These are phyloP conservation scores for Ia io DNA, from an alignment of 2,113 vertebrate genomes.

Conservation along the genomic window DNA sequence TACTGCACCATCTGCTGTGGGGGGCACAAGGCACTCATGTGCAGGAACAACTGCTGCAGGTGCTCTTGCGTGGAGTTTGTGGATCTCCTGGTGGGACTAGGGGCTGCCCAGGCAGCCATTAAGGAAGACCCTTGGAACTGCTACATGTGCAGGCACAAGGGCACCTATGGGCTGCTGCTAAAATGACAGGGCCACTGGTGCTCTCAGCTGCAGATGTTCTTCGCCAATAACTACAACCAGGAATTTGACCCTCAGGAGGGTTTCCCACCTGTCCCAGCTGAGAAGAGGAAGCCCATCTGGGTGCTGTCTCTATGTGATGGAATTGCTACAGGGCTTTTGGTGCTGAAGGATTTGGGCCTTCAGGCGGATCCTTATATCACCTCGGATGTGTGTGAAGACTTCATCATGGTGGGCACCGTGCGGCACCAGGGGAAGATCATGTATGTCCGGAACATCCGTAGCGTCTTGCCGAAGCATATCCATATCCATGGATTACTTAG, in stretches of 20 bases:
- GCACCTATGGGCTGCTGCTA: slow-evolving; percentile 89
- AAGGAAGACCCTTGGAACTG: slow-evolving; percentile 99
- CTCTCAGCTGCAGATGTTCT: slow-evolving; percentile 95
- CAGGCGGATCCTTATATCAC: slow-evolving; percentile 95
- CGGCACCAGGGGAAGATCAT: slow-evolving; percentile 97
- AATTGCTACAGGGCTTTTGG: slow-evolving; percentile 97
- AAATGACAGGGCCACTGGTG: slow-evolving; percentile 91
- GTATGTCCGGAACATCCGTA: slow-evolving; percentile 96
- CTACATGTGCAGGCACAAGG: slow-evolving; percentile 89
- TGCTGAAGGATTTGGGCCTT: slow-evolving; percentile 96
- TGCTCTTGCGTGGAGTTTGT: slow-evolving; percentile 98
- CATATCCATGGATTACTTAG: too few species aligned
- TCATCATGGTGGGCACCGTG: slow-evolving; percentile 96
- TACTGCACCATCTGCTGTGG: slow-evolving; percentile 96
- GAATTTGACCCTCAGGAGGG: slow-evolving; percentile 96
- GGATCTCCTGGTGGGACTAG: slow-evolving; percentile 94
- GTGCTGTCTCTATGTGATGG: slow-evolving; percentile 80
- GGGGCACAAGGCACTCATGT: slow-evolving; percentile 90
- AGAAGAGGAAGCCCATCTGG: slow-evolving; percentile 92
- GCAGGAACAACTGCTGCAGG: slow-evolving; percentile 98
- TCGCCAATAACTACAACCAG: slow-evolving; percentile 98
- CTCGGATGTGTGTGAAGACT: slow-evolving; percentile 96
- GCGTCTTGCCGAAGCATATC: slow-evolving; percentile 60
- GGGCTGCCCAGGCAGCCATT: slow-evolving; percentile 92
- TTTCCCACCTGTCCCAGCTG: slow-evolving; percentile 91